A percentile compares a stretch with the other conserved stretches of the same genome.
These are phyloP conservation scores for Laspeyria flexula DNA, from an alignment of 2,888 invertebrate species.

Conservation along the genomic window DNA sequence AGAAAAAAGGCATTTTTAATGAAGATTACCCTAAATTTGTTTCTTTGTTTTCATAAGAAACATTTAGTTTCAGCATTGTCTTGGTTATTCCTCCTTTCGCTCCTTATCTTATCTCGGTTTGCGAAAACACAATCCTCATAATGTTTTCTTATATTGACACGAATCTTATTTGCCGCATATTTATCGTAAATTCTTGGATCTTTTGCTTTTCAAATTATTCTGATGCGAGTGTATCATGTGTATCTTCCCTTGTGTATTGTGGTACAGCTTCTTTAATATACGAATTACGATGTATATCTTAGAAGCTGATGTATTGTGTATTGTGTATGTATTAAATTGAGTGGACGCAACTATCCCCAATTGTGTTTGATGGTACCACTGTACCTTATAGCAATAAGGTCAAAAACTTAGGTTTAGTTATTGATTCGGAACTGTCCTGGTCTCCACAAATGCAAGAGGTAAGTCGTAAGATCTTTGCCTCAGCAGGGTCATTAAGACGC, in stretches of 20 bases:
- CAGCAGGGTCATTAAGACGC: too few species aligned
- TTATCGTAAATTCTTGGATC: conserved; percentile 18
- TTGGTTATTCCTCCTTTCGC: conserved; percentile 14
- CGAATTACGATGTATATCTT: conserved; percentile 8
- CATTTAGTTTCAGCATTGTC: conserved; percentile 14
- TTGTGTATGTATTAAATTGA: too few species aligned
- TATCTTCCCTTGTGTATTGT: conserved; percentile 11
- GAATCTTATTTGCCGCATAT: conserved; percentile 28
- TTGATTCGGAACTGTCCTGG: too few species aligned
- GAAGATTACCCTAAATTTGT: neutral
- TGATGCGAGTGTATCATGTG: conserved; percentile 17
- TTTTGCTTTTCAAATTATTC: conserved; percentile 23
- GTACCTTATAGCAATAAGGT: too few species aligned
- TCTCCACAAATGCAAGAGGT: too few species aligned
- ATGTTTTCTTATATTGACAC: conserved; percentile 37
- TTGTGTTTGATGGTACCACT: too few species aligned
- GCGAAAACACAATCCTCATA: conserved; percentile 31
- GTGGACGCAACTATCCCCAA: too few species aligned
- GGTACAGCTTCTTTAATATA: conserved; percentile 8
- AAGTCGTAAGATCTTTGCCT: too few species aligned
- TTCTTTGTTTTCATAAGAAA: conserved; percentile 5
- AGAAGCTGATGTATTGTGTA: conserved; percentile 6
- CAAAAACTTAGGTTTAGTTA: too few species aligned
- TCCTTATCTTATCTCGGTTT: conserved; percentile 22
- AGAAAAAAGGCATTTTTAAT: neutral